A percentile compares a stretch with the other conserved stretches of the same genome.
Conservation (phyloP, 2,113 vertebrate species). For the Myodes glareolus region DNA sequence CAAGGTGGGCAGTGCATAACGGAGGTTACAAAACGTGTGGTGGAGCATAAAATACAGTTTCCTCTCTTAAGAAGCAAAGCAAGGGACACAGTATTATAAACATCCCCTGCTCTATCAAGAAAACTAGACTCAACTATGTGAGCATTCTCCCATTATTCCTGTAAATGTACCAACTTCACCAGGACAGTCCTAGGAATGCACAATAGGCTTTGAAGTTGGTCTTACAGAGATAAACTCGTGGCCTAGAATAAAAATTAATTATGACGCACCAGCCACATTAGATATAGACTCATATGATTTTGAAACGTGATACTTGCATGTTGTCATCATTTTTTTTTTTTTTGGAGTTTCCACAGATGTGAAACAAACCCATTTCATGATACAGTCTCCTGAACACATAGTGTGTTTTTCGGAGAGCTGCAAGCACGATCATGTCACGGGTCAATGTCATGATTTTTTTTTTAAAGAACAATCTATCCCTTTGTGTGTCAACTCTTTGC, state of each 20-base stretch:
- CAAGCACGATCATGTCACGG: slow-evolving; percentile 53
- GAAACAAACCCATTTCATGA: not conserved
- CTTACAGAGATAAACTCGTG: slow-evolving; percentile 27
- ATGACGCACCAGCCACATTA: not conserved
- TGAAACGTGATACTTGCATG: not conserved
- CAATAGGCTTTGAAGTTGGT: slow-evolving; percentile 53
- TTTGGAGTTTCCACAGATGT: not conserved
- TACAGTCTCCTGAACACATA: slow-evolving; percentile 49
- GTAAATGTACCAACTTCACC: slow-evolving; percentile 59
- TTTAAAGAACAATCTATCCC: slow-evolving; percentile 72
- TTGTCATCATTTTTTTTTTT: not conserved
- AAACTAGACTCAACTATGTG: slow-evolving; percentile 2
- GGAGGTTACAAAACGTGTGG: slow-evolving; percentile 31
- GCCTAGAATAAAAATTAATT: slow-evolving; percentile 60
- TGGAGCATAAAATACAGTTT: slow-evolving; percentile 63
- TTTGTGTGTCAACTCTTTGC: slow-evolving; percentile 72
- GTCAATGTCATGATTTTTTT: slow-evolving; percentile 71
- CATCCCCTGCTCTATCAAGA: slow-evolving; percentile 22
- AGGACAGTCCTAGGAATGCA: not conserved
- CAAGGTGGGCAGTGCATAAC: slow-evolving; percentile 27
- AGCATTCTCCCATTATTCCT: slow-evolving; percentile 38
- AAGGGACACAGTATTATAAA: slow-evolving; percentile 19
- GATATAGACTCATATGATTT: not conserved
- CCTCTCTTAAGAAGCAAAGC: slow-evolving; percentile 39
- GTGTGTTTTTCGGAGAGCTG: slow-evolving; percentile 62